Conservation (phyloP, 2,888 invertebrate species). For the Eutolmus rufibarbis region DNA sequence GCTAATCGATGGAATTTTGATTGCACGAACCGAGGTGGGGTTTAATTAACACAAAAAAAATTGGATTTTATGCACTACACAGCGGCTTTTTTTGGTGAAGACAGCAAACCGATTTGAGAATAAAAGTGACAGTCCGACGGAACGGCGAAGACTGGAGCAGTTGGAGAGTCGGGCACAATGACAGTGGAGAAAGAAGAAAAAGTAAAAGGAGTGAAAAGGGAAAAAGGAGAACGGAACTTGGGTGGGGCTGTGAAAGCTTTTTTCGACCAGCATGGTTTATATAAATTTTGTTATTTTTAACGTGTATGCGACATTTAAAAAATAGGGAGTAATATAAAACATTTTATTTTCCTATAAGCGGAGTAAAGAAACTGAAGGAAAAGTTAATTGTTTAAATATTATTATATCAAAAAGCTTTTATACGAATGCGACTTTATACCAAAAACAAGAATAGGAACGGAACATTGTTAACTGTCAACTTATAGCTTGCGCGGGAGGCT, state of each 20-base stretch:
- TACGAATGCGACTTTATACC: not conserved
- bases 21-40: not conserved
- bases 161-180: not conserved
- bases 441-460: not conserved
- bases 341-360: not conserved
- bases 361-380: not conserved
- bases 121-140: not conserved
- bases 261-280: not conserved
- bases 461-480: not conserved
- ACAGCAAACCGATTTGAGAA: not conserved
- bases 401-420: not conserved
- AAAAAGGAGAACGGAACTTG: not conserved
- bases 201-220: not conserved
- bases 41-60: not conserved
- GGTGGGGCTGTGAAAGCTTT: not conserved
- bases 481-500: not conserved
- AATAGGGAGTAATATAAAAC: not conserved
- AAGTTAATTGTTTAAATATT: not conserved
- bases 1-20: not conserved
- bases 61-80: not conserved
- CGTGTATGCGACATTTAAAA: not conserved
- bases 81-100: not conserved
- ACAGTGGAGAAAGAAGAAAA: slow-evolving; percentile 10
- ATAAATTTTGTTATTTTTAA: not conserved
- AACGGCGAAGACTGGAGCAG: not conserved